Percentiles rank a stretch among this genome's conserved stretches.
These are phyloP conservation scores for Belgica antarctica DNA, from an alignment of 2,888 invertebrate species.

Conservation along the genomic window DNA sequence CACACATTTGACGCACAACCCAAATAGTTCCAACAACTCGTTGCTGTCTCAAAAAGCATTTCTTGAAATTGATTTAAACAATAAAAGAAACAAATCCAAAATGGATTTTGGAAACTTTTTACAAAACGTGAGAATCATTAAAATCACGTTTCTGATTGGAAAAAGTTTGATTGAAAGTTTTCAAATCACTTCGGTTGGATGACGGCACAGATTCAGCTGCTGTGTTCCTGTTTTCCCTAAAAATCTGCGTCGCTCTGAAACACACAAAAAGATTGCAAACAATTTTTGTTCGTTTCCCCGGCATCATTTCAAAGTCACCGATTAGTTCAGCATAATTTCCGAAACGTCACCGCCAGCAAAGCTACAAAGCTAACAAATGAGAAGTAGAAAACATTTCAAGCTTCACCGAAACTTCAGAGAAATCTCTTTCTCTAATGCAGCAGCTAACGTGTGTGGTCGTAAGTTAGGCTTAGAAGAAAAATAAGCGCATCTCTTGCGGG, in stretches of 20 bases:
- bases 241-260: no score
- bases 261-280: no score
- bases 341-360: slow-evolving; percentile 6
- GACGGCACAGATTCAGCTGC: no score
- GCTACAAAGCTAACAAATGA: not conserved
- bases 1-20: no score
- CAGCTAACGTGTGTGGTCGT: slow-evolving; percentile 1
- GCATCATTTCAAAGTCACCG: slow-evolving; percentile 1
- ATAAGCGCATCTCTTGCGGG: not conserved
- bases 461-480: slow-evolving; percentile 10
- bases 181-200: not conserved
- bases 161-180: not conserved
- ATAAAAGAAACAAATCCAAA: no score
- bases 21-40: no score
- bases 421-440: not conserved
- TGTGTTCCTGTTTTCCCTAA: no score
- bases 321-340: slow-evolving; percentile 4
- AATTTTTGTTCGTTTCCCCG: not conserved
- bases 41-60: not conserved
- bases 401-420: not conserved
- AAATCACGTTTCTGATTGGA: slow-evolving; percentile 3
- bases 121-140: not conserved
- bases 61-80: slow-evolving; percentile 4
- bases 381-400: slow-evolving; percentile 9
- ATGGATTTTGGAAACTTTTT: no score